Evolutionary conservation across 2,888 invertebrate genomes (phyloP).

Genomic region (Andrena marginata): DNA sequence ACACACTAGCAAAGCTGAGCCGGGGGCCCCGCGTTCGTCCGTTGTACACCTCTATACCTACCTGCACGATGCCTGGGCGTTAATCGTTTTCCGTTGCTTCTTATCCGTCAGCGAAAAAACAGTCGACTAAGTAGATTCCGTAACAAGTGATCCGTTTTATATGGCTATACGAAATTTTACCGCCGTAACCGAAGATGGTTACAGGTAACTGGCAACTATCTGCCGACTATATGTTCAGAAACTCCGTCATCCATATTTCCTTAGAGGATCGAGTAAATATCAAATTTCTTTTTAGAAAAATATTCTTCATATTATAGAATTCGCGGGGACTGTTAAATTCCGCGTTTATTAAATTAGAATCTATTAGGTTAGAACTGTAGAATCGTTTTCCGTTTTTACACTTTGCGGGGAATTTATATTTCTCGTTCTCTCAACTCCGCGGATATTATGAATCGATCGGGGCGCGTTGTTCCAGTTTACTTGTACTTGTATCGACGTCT

Average conservation of each 20-base stretch:
- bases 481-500: not conserved
- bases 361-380: not conserved
- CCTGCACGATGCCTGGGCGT: conserved; percentile 39
- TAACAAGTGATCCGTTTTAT: conserved; percentile 37
- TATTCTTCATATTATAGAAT: too few relatives aligned
- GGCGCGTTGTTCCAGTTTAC: not conserved
- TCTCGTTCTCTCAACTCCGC: not conserved
- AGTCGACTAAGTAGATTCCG: conserved; percentile 28
- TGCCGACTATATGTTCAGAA: too few relatives aligned
- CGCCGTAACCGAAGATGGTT: not conserved
- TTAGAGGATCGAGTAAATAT: too few relatives aligned
- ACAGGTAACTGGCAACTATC: not conserved
- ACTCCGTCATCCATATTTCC: too few relatives aligned
- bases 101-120: conserved; percentile 63
- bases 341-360: too few relatives aligned
- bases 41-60: conserved; percentile 42
- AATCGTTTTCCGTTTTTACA: not conserved
- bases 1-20: not conserved
- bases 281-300: too few relatives aligned
- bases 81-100: conserved; percentile 58
- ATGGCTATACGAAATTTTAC: conserved; percentile 24
- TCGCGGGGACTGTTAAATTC: too few relatives aligned
- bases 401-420: not conserved
- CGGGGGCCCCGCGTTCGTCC: conserved; percentile 15
- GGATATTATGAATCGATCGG: not conserved